Evolutionary conservation across 2,113 vertebrate genomes (phyloP).

Genomic region (Megaceryle maxima): DNA sequence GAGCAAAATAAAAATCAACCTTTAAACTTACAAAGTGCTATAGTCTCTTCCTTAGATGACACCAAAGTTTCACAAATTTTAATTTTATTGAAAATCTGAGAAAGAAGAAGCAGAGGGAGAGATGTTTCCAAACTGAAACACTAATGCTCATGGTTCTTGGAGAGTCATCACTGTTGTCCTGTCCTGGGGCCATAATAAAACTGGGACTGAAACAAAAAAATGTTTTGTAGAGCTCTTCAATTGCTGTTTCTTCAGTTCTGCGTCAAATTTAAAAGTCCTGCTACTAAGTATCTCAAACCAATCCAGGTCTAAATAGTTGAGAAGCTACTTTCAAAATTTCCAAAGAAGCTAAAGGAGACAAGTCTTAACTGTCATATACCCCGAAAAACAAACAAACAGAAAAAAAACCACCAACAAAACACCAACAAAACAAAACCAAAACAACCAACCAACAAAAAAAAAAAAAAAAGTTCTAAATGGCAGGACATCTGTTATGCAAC

Average conservation of each 20-base stretch:
- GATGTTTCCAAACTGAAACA: neutral
- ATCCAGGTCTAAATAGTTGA: neutral
- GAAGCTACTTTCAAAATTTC: neutral
- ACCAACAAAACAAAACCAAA: too few relatives aligned
- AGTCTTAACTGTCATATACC: neutral
- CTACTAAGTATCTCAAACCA: neutral
- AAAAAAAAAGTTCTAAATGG: neutral
- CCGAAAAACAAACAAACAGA: too few relatives aligned
- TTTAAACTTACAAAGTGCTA: neutral
- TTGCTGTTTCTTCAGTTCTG: neutral
- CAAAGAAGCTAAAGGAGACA: neutral
- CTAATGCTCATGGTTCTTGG: too few relatives aligned
- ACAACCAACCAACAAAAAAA: too few relatives aligned
- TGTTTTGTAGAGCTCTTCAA: neutral
- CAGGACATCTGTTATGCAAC: neutral
- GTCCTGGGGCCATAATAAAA: neutral
- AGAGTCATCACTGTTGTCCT: neutral
- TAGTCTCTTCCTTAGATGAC: neutral
- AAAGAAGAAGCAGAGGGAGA: neutral
- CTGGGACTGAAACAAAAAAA: neutral
- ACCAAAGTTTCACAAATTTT: neutral
- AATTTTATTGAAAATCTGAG: neutral
- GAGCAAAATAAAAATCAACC: neutral
- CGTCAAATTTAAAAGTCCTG: neutral
- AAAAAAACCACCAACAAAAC: too few relatives aligned